Evolutionary conservation across 2,888 invertebrate genomes (phyloP), one percentile per base, ranked within the genome.

Genomic region (Drosophila anomalata): DNA sequence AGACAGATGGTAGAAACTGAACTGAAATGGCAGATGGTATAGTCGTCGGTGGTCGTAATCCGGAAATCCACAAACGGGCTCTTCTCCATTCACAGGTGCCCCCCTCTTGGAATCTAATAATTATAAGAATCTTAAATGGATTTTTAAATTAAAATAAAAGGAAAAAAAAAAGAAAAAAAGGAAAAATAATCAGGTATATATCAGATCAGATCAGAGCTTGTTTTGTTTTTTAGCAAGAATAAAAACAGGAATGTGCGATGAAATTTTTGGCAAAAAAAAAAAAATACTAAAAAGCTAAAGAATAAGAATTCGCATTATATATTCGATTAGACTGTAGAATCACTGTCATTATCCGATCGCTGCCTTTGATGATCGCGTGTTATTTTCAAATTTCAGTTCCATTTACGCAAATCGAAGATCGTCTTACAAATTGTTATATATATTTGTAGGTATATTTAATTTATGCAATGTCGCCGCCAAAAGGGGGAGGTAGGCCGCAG

Each of bases 321-420:
- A 58, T 53, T 47, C 53, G 61, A 62, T 42, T 62, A 41, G 63
- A 48, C 61, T 48, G 47, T 31, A 61, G 20, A 46, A 20, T 42
- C 8, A 26, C 54, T 42, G 54, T 39, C 60, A 83, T 84, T 76
- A 67, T 51, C 29, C 63, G 68, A 55, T 54, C 63, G 65, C 63
- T 67, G 68, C 65, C 68, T 65, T 65, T 65, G 65, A 84, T 68
- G 80, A 80, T 75, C 65, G 81, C 63, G 51, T 61, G 62, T 58
- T 59, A 57, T 57, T 26, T 22, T 14, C 11, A 22, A 24, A 36
- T 9, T 31, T 46, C 17, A 20, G 14, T 14, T 36, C 58, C 84
- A 81, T 84, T 87, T 78, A 84, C 84, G 84, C 84, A 81, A 83
- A 75, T 71, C 52, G 67, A 56, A 26, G 52, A 56, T 68, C 56